These are phyloP conservation scores for Callithrix jacchus DNA, from an alignment of 2,113 vertebrate genomes.

Conservation along the genomic window DNA sequence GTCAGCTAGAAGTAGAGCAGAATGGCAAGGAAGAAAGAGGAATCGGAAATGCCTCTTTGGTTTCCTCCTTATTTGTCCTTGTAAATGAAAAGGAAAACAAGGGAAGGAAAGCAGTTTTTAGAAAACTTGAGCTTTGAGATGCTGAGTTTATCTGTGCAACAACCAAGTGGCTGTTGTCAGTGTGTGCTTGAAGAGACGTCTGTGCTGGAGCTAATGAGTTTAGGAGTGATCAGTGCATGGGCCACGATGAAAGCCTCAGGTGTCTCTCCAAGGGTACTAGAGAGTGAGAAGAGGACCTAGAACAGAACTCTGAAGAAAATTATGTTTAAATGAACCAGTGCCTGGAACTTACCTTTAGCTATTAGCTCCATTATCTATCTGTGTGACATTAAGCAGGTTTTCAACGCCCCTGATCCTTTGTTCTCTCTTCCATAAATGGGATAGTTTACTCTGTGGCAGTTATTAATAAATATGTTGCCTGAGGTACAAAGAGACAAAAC, in stretches of 20 bases:
- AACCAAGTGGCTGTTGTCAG: background rate
- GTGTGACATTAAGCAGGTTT: background rate
- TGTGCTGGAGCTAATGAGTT: background rate
- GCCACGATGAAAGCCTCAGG: background rate
- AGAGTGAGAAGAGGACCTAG: background rate
- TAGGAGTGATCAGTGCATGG: background rate
- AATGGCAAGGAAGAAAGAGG: background rate
- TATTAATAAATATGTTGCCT: background rate
- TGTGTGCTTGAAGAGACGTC: background rate
- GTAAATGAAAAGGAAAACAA: background rate
- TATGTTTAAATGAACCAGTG: background rate
- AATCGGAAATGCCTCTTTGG: background rate
- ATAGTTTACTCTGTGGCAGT: background rate
- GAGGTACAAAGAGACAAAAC: background rate
- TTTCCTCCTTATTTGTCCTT: background rate
- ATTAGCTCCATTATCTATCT: background rate
- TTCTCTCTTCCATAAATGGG: background rate
- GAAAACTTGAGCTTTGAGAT: background rate
- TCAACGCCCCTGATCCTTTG: background rate
- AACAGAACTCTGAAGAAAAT: background rate
- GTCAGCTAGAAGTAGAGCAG: background rate
- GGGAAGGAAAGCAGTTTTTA: background rate
- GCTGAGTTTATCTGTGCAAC: background rate
- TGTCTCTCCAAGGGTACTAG: background rate
- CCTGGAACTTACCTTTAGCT: background rate